Evolutionary conservation across 2,888 invertebrate species (phyloP), one percentile per base, ranked within the genome.

Genomic region (Hirtodrosophila alboralis): DNA sequence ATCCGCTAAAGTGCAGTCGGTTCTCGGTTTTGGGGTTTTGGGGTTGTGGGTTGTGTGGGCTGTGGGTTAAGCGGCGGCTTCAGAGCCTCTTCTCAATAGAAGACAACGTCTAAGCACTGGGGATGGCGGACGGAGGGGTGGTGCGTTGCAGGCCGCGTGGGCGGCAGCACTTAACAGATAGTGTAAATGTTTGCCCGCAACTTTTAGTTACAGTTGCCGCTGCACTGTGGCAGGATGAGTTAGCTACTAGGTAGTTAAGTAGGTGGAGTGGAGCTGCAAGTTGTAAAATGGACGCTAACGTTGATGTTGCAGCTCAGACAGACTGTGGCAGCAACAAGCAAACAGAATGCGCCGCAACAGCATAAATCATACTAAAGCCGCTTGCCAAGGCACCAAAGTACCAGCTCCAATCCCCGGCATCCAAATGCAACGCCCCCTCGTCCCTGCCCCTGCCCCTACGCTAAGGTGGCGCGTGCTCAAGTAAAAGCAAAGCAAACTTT

Each of bases 1-100:
- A 84, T 79, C 81, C 78, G 74, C 74, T 74, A 84, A 79, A 79
- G 84, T 79, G 78, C 78, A 80, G 79, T 71, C 68, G 83, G 71
- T 74, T 76, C 58, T 64, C 57, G 63, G 66, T 23, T 23, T 6
- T 23, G 7, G 23, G 23, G 1, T 23, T 3, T 18, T n/a, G n/a
- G 18, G 18, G 18, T 5, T 18, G 18, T 18, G 18, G 83, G 71
- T 70, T 76, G 61, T 64, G 23, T 23, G 1, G 7, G 7, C 8
- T 23, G 8, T 23, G 23, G 61, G 68, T 73, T 61, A 65, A 78
- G 75, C 67, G 51, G 34, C 45, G 18, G 43, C 43, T 37, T n/a
- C 58, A 41, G 52, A 36, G 65, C 43, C 40, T 43, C n/a, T 18
- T 1, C 18, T 18, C 21, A 27, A 34, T 41, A 14, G 43, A 52